Conservation (phyloP, 2,113 vertebrate species). For the Proteles cristata region DNA sequence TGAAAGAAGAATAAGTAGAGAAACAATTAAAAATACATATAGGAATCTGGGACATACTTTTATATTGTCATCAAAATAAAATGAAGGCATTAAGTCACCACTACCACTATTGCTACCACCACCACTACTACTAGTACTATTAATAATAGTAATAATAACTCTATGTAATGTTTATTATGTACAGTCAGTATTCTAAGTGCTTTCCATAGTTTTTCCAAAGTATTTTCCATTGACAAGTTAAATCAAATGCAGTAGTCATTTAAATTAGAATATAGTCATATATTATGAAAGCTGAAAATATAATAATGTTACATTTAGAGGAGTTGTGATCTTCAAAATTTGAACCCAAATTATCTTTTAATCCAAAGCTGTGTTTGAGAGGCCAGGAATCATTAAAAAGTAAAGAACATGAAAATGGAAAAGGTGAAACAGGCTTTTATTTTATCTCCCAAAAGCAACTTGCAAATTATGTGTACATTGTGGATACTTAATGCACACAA, state of each 20-base stretch:
- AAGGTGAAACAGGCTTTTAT: not conserved
- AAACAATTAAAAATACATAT: not conserved
- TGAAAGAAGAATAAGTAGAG: not conserved
- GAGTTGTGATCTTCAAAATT: not conserved
- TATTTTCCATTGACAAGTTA: not conserved
- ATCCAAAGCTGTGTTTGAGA: not conserved
- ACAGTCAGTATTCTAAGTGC: not conserved
- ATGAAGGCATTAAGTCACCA: not conserved
- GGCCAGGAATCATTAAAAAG: not conserved
- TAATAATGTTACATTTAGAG: not conserved
- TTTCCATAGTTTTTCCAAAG: not conserved
- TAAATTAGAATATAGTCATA: conserved; percentile 1
- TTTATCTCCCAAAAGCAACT: not conserved
- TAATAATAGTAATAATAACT: not conserved
- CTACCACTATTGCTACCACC: not conserved
- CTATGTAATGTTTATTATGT: not conserved
- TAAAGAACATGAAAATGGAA: not conserved
- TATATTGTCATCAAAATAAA: conserved; percentile 17
- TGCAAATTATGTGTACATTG: not conserved
- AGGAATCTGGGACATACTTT: not conserved
- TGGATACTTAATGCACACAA: not conserved
- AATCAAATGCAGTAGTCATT: conserved; percentile 1
- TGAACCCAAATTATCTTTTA: not conserved
- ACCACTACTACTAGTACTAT: not conserved
- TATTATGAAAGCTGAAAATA: not conserved